These are phyloP conservation scores for Pyralis farinalis DNA, from an alignment of 2,888 invertebrate genomes.

Conservation along the genomic window DNA sequence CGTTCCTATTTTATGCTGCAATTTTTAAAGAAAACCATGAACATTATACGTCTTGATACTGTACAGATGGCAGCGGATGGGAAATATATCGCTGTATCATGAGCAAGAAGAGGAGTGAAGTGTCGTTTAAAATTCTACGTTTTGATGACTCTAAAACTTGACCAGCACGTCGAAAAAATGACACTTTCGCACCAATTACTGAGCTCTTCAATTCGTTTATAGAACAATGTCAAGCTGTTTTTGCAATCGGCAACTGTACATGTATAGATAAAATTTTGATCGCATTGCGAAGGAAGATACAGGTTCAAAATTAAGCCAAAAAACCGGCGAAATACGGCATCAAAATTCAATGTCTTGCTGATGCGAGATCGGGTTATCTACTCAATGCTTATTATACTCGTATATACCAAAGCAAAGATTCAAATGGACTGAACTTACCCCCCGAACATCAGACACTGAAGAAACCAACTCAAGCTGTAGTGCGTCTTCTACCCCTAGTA, in stretches of 20 bases:
- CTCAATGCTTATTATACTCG: no score
- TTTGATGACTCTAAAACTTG: conserved; percentile 11
- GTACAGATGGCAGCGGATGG: conserved; percentile 12
- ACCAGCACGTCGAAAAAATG: conserved; percentile 7
- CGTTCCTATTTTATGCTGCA: conserved; percentile 11
- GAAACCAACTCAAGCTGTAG: conserved; percentile 16
- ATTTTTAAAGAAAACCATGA: conserved; percentile 10
- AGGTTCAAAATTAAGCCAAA: conserved; percentile 19
- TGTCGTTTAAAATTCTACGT: conserved; percentile 8
- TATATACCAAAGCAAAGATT: conserved; percentile 19
- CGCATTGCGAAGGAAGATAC: conserved; percentile 16
- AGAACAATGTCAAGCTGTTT: conserved; percentile 6
- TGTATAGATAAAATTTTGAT: conserved; percentile 13
- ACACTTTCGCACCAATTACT: conserved; percentile 9
- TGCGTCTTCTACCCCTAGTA: conserved; percentile 17
- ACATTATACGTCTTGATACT: conserved; percentile 8
- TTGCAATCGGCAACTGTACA: conserved; percentile 9
- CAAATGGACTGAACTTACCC: conserved; percentile 16
- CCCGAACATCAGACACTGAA: conserved; percentile 10
- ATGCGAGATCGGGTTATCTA: conserved; percentile 16
- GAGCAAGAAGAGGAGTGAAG: conserved; percentile 10
- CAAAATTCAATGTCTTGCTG: conserved; percentile 18
- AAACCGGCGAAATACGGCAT: conserved; percentile 19
- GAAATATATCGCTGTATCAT: conserved; percentile 13
- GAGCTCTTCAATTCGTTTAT: conserved; percentile 8